These are phyloP conservation scores for Nesidiocoris tenuis DNA, from an alignment of 2,888 invertebrate species.

Conservation along the genomic window DNA sequence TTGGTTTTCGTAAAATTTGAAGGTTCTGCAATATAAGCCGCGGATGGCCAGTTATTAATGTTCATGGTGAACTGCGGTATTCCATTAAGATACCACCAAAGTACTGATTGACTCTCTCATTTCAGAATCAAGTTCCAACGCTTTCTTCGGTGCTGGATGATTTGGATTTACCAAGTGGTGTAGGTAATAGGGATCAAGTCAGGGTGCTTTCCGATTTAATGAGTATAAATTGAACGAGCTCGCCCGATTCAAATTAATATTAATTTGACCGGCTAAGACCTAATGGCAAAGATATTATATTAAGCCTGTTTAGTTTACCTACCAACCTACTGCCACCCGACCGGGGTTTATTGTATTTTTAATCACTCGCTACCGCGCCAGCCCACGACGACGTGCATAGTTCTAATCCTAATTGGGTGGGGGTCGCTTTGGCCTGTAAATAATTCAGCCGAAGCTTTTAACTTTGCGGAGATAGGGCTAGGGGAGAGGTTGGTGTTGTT, in stretches of 20 bases:
- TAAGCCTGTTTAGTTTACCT: slow-evolving; percentile 27
- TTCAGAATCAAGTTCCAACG: too few species aligned
- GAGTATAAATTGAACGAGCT: slow-evolving; percentile 30
- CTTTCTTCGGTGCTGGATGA: too few species aligned
- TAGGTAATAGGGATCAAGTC: not conserved
- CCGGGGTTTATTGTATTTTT: slow-evolving; percentile 49
- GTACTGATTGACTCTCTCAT: too few species aligned
- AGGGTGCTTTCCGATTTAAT: slow-evolving; percentile 25
- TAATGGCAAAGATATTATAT: slow-evolving; percentile 31
- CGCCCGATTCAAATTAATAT: slow-evolving; percentile 37
- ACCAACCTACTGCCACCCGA: not conserved
- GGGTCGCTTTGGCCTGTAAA: slow-evolving; percentile 47
- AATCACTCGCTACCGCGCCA: slow-evolving; percentile 39
- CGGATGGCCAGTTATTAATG: too few species aligned
- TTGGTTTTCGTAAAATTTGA: too few species aligned
- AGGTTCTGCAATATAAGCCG: too few species aligned
- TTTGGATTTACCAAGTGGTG: too few species aligned
- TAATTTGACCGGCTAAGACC: slow-evolving; percentile 21
- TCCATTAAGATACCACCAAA: too few species aligned
- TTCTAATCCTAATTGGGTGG: slow-evolving; percentile 49
- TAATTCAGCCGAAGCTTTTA: slow-evolving; percentile 51
- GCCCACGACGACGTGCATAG: slow-evolving; percentile 31
- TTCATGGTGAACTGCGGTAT: too few species aligned
- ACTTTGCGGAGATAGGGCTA: slow-evolving; percentile 22
- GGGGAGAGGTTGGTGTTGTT: not conserved